Conservation (phyloP, 1,140 invertebrate species). For the Lepidurus packardi region DNA sequence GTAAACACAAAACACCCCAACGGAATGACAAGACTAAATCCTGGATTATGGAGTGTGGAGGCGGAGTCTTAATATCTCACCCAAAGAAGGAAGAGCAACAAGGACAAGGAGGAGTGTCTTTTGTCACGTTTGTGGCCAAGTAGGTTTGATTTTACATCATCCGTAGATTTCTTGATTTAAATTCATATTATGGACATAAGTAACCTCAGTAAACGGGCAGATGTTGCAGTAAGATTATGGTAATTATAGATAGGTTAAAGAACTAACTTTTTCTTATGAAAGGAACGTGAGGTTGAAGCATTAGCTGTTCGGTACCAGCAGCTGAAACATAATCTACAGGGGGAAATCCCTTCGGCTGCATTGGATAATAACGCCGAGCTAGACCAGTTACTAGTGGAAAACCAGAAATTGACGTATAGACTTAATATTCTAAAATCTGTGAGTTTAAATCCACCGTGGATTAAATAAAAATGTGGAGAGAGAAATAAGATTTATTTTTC, state of each 20-base stretch:
- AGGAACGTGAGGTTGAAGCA: slow-evolving; percentile 25
- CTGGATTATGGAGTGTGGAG: too few relatives aligned
- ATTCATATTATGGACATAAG: background rate
- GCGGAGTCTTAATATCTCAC: too few relatives aligned
- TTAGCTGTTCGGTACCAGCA: background rate
- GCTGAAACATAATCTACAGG: slow-evolving; percentile 37
- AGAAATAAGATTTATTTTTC: background rate
- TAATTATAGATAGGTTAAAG: background rate
- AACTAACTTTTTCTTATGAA: background rate
- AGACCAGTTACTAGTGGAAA: slow-evolving; percentile 51
- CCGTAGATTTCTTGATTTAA: background rate
- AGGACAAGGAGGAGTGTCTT: too few relatives aligned
- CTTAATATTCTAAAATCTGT: slow-evolving; percentile 72
- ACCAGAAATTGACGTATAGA: slow-evolving; percentile 76
- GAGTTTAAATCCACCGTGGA: slow-evolving; percentile 38
- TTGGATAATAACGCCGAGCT: slow-evolving; percentile 90
- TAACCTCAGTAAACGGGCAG: background rate
- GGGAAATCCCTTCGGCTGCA: slow-evolving; percentile 92
- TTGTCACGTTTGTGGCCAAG: background rate
- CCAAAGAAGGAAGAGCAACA: too few relatives aligned
- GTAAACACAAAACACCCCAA: too few relatives aligned
- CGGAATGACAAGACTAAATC: too few relatives aligned
- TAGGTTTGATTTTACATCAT: background rate
- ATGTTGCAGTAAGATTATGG: background rate
- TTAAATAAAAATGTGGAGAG: background rate